Evolutionary conservation across 1,140 invertebrate genomes (phyloP).

Genomic region (Mycetomoellerius zeteki): DNA sequence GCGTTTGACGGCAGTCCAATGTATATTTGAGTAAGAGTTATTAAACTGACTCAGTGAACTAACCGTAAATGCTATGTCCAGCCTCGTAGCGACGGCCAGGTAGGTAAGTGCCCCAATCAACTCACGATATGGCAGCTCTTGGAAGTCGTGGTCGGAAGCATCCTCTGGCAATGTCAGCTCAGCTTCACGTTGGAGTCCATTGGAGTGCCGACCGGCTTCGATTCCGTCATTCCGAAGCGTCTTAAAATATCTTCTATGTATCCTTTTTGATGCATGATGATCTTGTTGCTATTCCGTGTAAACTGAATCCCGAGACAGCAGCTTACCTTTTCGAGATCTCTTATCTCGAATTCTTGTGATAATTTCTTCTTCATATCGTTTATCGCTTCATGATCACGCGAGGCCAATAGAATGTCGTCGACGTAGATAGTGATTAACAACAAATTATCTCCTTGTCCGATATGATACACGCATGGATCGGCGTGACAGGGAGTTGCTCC

Average conservation of each 20-base stretch:
- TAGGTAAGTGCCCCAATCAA: conserved; percentile 82
- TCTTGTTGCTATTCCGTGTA: too few species aligned
- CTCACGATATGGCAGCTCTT: conserved; percentile 48
- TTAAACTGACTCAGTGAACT: conserved; percentile 80
- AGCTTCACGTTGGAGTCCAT: too few species aligned
- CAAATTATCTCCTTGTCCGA: not conserved
- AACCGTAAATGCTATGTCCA: conserved; percentile 83
- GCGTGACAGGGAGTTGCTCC: not conserved
- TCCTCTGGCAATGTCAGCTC: too few species aligned
- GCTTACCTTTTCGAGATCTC: too few species aligned
- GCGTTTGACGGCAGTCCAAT: conserved; percentile 80
- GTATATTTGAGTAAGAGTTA: conserved; percentile 58
- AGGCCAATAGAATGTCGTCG: not conserved
- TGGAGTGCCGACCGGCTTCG: too few species aligned
- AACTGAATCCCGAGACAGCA: too few species aligned
- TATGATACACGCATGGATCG: conserved; percentile 19
- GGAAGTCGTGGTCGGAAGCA: too few species aligned
- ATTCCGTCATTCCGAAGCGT: too few species aligned
- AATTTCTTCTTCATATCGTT: not conserved
- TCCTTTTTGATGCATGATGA: too few species aligned
- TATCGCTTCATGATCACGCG: not conserved
- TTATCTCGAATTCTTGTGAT: too few species aligned
- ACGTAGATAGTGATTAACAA: not conserved
- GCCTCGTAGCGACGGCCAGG: conserved; percentile 77
- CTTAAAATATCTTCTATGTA: too few species aligned